Evolutionary conservation across 2,797 vertebrate genomes (phyloP).

Genomic region (Lacerta viridis): DNA sequence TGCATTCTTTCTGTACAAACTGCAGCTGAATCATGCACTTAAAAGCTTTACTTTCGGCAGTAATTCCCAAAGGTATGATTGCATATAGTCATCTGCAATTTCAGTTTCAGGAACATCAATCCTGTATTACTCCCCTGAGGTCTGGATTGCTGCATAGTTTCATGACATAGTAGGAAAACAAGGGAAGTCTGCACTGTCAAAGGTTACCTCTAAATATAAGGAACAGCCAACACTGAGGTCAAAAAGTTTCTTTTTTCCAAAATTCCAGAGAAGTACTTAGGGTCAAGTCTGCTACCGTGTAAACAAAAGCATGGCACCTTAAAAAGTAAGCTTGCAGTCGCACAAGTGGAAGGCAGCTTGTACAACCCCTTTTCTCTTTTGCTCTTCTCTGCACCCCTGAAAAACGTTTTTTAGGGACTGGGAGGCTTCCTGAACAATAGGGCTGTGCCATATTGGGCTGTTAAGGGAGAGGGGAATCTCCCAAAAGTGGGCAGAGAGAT

Average conservation of each 20-base stretch:
- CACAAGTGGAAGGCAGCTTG: not conserved
- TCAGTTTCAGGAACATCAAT: not conserved
- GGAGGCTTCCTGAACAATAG: not conserved
- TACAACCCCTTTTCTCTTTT: not conserved
- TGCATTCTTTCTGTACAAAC: not conserved
- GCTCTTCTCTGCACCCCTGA: not conserved
- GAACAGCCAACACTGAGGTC: not conserved
- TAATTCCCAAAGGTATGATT: conserved; percentile 21
- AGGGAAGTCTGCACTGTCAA: not conserved
- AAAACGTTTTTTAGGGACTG: not conserved
- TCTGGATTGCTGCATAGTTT: not conserved
- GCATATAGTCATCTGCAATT: not conserved
- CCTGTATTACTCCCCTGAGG: not conserved
- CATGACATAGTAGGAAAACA: not conserved
- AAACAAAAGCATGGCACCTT: not conserved
- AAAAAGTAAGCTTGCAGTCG: not conserved
- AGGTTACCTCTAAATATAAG: not conserved
- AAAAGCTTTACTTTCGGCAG: conserved; percentile 1
- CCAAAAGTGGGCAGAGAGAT: not conserved
- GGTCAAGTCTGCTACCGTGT: not conserved
- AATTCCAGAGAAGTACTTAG: not conserved
- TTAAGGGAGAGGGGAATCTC: not conserved
- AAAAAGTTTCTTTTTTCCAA: not conserved
- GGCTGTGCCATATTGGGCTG: not conserved
- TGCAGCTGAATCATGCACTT: conserved; percentile 13